Percentiles rank a stretch among this genome's conserved stretches.
phyloP scores from a whole-genome alignment of 1,140 invertebrate genomes.

The Mercenaria mercenaria region DNA sequence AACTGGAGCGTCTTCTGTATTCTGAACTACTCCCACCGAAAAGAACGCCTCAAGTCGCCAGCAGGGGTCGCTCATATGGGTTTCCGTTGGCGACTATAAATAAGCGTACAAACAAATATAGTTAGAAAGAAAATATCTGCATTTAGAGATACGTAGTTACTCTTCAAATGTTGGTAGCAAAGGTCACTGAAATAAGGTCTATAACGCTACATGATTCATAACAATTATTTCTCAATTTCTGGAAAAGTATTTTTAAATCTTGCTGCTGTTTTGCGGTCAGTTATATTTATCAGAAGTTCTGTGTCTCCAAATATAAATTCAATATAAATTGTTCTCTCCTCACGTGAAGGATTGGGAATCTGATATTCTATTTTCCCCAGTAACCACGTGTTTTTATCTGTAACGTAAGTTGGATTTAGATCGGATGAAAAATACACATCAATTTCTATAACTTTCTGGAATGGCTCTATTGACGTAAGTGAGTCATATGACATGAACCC shows the following conservation, averaged over 20 bases:
- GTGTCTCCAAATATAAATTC: constrained; percentile 89
- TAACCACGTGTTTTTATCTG: constrained; percentile 87
- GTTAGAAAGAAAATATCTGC: too few species aligned
- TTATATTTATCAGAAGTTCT: constrained; percentile 85
- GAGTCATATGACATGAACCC: constrained; percentile 65
- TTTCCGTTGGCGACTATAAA: too few species aligned
- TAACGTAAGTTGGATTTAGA: constrained; percentile 87
- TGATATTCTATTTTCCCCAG: constrained; percentile 87
- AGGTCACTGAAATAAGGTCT: too few species aligned
- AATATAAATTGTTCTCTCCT: constrained; percentile 86
- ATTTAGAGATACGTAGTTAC: too few species aligned
- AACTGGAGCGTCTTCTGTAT: too few species aligned
- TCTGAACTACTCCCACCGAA: too few species aligned
- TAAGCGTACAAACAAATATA: too few species aligned
- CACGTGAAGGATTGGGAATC: constrained; percentile 81
- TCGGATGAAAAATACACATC: constrained; percentile 87
- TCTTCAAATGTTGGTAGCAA: too few species aligned
- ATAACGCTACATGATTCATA: too few species aligned
- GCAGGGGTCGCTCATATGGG: too few species aligned
- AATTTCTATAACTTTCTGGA: constrained; percentile 78
- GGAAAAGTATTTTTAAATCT: constrained; percentile 62
- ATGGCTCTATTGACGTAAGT: constrained; percentile 56
- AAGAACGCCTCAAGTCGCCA: too few species aligned
- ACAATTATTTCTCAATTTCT: constrained; percentile 59
- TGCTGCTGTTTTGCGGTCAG: constrained; percentile 58